Conservation (phyloP, 2,113 vertebrate genomes). For the Phoenicopterus ruber region DNA sequence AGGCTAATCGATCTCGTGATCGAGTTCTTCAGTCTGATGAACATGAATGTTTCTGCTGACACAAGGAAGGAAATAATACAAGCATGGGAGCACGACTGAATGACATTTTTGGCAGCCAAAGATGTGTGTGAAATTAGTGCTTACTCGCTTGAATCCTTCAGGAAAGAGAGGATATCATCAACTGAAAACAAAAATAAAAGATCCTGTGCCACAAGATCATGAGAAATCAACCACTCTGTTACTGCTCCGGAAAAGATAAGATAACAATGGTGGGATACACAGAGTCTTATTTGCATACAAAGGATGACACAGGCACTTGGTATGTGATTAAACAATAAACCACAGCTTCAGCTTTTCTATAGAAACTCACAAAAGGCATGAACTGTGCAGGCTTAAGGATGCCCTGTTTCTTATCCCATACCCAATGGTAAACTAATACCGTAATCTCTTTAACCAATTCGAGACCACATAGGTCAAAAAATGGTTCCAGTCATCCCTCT, state of each 20-base stretch:
- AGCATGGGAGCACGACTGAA: constrained; percentile 2
- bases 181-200: neutral
- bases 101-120: neutral
- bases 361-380: neutral
- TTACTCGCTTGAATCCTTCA: neutral
- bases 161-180: neutral
- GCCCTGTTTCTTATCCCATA: neutral
- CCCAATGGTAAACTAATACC: neutral
- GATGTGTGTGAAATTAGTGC: neutral
- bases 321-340: neutral
- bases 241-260: neutral
- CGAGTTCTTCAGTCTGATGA: neutral
- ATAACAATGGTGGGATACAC: neutral
- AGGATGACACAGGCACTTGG: neutral
- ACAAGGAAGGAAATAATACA: neutral
- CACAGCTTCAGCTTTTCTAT: neutral
- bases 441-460: neutral
- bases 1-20: neutral
- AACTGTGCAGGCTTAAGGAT: neutral
- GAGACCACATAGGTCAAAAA: neutral
- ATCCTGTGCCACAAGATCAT: neutral
- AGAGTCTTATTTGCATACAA: neutral
- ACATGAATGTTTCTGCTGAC: constrained; percentile 49
- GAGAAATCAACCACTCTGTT: neutral
- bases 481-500: neutral